Base-by-base conservation (phyloP, 2,888 invertebrate genomes). In the Drosophila leonis region DNA sequence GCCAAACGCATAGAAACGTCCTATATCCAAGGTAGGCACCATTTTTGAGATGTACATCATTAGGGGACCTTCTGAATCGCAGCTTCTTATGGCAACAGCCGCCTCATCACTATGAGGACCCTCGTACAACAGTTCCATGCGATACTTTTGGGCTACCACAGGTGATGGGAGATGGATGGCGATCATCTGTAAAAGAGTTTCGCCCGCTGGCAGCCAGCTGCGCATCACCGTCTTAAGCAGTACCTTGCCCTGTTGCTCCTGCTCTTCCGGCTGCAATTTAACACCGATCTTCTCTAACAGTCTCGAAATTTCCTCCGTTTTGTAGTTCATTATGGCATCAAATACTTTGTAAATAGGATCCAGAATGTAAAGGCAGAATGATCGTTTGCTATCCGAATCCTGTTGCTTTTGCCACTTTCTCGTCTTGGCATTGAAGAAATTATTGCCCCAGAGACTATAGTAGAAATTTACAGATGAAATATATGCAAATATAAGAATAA, bases 1-100 rank as follows among this genome's bases (percentile, higher is more conserved):
- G 56, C 99, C 99, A 93, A 99, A 99, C 69, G 99, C 99, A 94
- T 99, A 99, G 96, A 99, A 99, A 93, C 99, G 97, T 72, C 99
- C 99, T 94, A 99, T 99, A 94, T 99, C 99, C 12, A 98, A 96
- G 18, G 99, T 99, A 82, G 99, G 99, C 93, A 99, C 99, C 99
- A 99, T 99, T 94, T 99, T 99, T 49, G 98, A 98, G 82, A 99
- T 95, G 95, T 99, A 99, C 99, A 99, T 99, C 99, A 99, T 99
- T 66, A 99, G 95, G 13, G 99, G 99, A 48, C 97, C 99, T 84
- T 98, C 97, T 12, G 99, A 96, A 94, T 99, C 98, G 92, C 99
- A 99, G 92, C 93, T 97, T 96, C 96, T 97, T 90, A 97, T 96
- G 94, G 97, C 98, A 78, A 98, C 86, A 82, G 98, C 98, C 74